Conservation (phyloP, 1,140 invertebrate genomes). For the Brachionus manjavacas region DNA sequence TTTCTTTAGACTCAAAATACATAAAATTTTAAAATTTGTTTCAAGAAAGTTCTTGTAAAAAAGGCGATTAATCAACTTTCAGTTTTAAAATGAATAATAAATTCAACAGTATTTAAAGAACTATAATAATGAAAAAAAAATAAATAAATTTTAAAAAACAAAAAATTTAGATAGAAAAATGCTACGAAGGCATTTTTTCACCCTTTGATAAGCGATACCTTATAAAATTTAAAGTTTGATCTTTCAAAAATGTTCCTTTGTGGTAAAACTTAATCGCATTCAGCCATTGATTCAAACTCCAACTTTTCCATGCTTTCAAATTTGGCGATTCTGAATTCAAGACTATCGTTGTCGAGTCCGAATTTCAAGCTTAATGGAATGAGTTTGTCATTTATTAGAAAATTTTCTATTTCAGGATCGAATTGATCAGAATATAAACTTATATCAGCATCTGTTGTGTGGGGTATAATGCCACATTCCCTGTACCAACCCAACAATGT, state of each 20-base stretch:
- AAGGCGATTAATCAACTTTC: too few species aligned
- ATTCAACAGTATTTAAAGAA: too few species aligned
- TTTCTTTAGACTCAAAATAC: too few species aligned
- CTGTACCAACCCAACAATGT: constrained; percentile 8
- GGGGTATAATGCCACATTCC: background rate
- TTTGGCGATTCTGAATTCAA: background rate
- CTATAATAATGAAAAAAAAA: too few species aligned
- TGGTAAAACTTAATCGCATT: background rate
- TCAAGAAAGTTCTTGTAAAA: too few species aligned
- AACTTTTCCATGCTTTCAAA: background rate
- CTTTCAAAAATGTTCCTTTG: background rate
- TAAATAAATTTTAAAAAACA: too few species aligned
- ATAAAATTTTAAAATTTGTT: too few species aligned
- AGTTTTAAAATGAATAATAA: too few species aligned
- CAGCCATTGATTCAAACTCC: background rate
- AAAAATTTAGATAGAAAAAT: background rate
- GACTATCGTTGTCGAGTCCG: background rate
- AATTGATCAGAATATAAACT: background rate
- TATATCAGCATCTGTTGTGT: background rate
- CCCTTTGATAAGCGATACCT: background rate
- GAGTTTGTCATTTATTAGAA: background rate
- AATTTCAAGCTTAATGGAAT: background rate
- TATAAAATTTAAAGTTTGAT: background rate
- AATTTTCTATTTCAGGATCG: background rate
- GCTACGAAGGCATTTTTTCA: background rate